phyloP scores from a whole-genome alignment of 1,140 invertebrate species.

The Nilaparvata lugens region DNA sequence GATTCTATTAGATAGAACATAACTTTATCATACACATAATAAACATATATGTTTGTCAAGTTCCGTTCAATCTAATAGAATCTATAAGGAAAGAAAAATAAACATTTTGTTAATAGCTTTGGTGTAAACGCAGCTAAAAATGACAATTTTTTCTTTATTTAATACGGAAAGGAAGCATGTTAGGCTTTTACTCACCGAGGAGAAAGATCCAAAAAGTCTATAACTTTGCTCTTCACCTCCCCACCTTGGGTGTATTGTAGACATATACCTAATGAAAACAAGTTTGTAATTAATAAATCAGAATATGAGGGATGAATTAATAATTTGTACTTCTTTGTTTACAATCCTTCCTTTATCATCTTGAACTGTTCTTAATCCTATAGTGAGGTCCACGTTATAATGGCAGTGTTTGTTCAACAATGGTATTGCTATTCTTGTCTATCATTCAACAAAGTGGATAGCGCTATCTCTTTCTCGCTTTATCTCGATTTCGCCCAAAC shows the following conservation, averaged over 20 bases:
- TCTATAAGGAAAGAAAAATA: too few relatives aligned
- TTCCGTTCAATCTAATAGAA: too few relatives aligned
- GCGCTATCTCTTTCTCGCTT: too few relatives aligned
- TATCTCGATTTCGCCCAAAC: too few relatives aligned
- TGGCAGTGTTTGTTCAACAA: too few relatives aligned
- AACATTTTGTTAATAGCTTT: too few relatives aligned
- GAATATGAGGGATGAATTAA: not conserved
- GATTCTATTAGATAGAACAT: slow-evolving; percentile 37
- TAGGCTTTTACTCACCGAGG: slow-evolving; percentile 45
- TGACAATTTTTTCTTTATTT: not conserved
- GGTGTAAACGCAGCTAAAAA: too few relatives aligned
- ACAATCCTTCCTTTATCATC: not conserved
- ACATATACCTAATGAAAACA: slow-evolving; percentile 39
- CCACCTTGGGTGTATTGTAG: slow-evolving; percentile 48
- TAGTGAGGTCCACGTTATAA: too few relatives aligned
- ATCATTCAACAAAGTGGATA: too few relatives aligned
- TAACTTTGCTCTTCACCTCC: slow-evolving; percentile 46
- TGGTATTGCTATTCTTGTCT: too few relatives aligned
- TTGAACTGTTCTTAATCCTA: not conserved
- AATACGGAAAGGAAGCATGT: not conserved
- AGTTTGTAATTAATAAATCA: not conserved
- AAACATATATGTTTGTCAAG: too few relatives aligned
- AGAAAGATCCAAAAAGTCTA: slow-evolving; percentile 51
- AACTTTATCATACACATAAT: too few relatives aligned
- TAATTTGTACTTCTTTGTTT: not conserved